Base-by-base conservation (phyloP, 2,113 vertebrate species). In the Aptenodytes patagonicus region DNA sequence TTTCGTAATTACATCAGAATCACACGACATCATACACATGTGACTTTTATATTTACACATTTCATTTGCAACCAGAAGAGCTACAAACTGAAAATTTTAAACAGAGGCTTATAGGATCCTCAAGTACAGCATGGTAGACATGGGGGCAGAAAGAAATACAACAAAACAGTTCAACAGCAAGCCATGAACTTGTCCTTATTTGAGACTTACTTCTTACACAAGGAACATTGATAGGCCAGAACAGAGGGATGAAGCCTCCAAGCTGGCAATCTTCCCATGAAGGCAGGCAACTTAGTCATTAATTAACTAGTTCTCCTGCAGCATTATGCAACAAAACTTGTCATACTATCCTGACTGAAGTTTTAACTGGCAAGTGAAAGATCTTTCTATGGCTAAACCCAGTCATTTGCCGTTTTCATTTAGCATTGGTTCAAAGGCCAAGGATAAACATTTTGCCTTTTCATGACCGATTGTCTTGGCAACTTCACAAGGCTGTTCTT, bases 341-440 rank as follows among this genome's bases (percentile, higher is more conserved):
- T 44, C 17, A 9, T 10, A 46, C 19, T 32, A 57, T 25, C 25
- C 29, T 16, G 29, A 86, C 68, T 83, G 72, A 90, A 80, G 24
- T 76, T 87, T 82, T 90, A 90, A 89, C n/a, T 44, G 20, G 49
- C 7, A 66, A 83, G 31, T 44, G 31, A 90, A 80, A 86, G 26
- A 40, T 68, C 34, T 60, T 71, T 47, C 25, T 44, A 11, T 51
- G 25, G 69, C 38, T 85, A 82, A 94, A 83, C 49, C 6, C 51
- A 34, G 40, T 5, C 10, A 51, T n/a, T 79, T 64, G 16, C 29
- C 47, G 10, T 47, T 84, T 76, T 77, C 9, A 18, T 42, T 87
- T 34, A 65, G 22, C 40, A 28, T 17, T 42, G 24, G 40, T 83
- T 60, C 83, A 91, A 83, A 90, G 86, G 44, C 34, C 89, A 80